Evolutionary conservation across 1,140 invertebrate genomes (phyloP), one percentile per base, ranked within the genome.

Genomic region (Chironomus tepperi): DNA sequence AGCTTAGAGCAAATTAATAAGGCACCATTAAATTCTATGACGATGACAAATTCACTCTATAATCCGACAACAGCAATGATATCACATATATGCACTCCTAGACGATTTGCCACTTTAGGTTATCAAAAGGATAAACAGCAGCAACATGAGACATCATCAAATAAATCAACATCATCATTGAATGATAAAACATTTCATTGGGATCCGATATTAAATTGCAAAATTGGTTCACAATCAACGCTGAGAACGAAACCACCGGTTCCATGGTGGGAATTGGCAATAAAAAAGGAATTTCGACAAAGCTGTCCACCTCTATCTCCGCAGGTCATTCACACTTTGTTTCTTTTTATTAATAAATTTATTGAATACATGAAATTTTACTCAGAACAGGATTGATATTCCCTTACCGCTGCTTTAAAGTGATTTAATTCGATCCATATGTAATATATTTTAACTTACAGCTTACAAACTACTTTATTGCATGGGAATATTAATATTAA

Each of bases 261-360:
- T 65, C 92, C 92, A 0, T 94, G 92, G 92, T 94, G 91, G 89
- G 92, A 93, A 82, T 81, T 93, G 73, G 92, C 92, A 18, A 93
- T 92, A 12, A 88, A 87, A 76, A 87, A 89, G 75, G 81, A 82
- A 73, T 78, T 79, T 3, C 88, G 91, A 72, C 86, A 89, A 75
- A 91, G 89, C 78, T 91, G 90, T 79, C 90, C 90, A 64, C 80
- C 81, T 3, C 79, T 82, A n/a, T 57, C 47, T n/a, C 47, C 47
- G 21, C 21, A 75, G 75, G 75, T 75, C 12, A 57, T 18, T 75
- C 8, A 65, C 18, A 42, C 42, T 47, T 74, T 16, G 16, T 47
- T 57, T 57, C 7, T 57, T 10, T 5, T 5, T 57, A n/a, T 57
- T 57, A 57, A 57, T 57, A 57, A n/a, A n/a, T 57, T 57, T 57